phyloP scores from a whole-genome alignment of 2,113 vertebrate genomes.

The Myocastor coypus region DNA sequence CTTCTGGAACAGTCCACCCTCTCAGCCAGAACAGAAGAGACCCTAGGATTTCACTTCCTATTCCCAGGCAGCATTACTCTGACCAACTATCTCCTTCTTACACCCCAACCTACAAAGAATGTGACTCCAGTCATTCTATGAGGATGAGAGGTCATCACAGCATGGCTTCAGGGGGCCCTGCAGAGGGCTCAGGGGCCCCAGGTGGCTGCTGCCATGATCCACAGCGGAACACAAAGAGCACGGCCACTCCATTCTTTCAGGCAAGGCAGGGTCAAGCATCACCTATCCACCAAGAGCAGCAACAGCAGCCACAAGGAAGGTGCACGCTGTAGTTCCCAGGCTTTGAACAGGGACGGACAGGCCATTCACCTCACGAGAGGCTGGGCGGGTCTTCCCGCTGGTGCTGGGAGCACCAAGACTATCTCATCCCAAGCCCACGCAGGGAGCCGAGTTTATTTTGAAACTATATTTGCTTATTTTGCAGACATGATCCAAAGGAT shows the following conservation, averaged over 20 bases:
- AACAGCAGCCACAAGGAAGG: not conserved
- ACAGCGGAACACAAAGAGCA: not conserved
- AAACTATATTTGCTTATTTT: constrained; percentile 88
- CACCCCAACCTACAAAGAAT: not conserved
- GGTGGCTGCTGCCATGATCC: not conserved
- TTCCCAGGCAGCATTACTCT: not conserved
- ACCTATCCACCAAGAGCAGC: not conserved
- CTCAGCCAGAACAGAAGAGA: not conserved
- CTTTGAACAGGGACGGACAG: constrained; percentile 78
- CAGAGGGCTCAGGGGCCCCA: not conserved
- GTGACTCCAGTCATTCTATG: not conserved
- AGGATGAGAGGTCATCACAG: not conserved
- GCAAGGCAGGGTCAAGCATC: not conserved
- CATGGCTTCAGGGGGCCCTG: not conserved
- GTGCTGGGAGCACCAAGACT: constrained; percentile 80
- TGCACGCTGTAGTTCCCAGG: constrained; percentile 78
- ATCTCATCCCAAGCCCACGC: constrained; percentile 86
- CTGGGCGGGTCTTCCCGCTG: constrained; percentile 78
- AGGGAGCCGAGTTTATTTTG: constrained; percentile 86
- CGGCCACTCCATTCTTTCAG: not conserved
- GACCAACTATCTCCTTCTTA: not conserved
- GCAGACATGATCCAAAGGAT: constrained; percentile 87
- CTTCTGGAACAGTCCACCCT: not conserved
- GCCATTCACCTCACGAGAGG: constrained; percentile 82
- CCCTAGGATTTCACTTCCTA: constrained; percentile 26